A percentile compares a stretch with the other conserved stretches of the same genome.
Conservation (phyloP, 37 sponge, comb jelly and placozoan genomes). For the Oscarella lobularis region DNA sequence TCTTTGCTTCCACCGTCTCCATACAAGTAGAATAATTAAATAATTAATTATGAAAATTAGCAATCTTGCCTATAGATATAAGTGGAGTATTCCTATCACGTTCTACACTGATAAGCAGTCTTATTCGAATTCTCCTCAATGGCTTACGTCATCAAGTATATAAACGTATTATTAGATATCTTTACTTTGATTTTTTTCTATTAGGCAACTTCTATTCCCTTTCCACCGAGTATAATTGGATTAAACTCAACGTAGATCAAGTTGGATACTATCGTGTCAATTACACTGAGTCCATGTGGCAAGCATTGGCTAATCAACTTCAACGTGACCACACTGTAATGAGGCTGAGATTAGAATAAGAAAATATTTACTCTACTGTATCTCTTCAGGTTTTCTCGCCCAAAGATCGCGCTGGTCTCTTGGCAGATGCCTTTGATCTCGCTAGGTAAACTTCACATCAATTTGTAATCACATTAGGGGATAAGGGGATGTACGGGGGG, state of each 20-base stretch:
- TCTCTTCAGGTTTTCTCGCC: constrained; percentile 22
- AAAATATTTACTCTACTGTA: too few relatives aligned
- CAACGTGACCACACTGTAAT: background rate
- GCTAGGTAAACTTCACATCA: constrained; percentile 27
- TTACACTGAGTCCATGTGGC: constrained; percentile 56
- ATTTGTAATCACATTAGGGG: too few relatives aligned
- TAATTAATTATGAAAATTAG: background rate
- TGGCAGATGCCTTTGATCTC: constrained; percentile 74
- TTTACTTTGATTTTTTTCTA: too few relatives aligned
- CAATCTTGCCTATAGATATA: constrained; percentile 25
- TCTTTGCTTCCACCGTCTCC: background rate
- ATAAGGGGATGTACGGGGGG: too few relatives aligned
- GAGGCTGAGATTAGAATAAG: too few relatives aligned
- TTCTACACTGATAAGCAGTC: constrained; percentile 15
- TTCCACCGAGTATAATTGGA: too few relatives aligned
- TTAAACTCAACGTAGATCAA: constrained; percentile 58
- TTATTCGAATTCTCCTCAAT: too few relatives aligned
- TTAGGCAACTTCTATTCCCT: too few relatives aligned
- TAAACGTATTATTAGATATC: too few relatives aligned
- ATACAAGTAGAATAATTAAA: background rate
- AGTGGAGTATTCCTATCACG: constrained; percentile 60
- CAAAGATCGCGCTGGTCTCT: constrained; percentile 54
- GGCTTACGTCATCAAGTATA: background rate
- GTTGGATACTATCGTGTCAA: constrained; percentile 70
- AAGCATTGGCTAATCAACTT: constrained; percentile 23